Conservation (phyloP, 2,888 invertebrate species). For the Baronia brevicornis region DNA sequence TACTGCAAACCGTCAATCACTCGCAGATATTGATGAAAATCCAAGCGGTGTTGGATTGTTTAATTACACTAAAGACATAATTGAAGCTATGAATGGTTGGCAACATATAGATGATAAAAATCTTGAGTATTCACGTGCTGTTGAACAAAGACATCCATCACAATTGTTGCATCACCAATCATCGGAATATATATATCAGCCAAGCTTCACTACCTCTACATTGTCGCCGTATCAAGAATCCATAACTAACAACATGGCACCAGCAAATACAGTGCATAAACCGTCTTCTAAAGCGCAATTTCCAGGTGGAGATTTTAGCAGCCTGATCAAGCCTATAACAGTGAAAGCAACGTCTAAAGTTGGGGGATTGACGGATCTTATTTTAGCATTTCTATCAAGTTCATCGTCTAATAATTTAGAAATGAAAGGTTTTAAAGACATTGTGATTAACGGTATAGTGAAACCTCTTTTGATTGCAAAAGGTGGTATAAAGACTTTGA, state of each 20-base stretch:
- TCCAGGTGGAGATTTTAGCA: slow-evolving; percentile 17
- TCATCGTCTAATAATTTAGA: slow-evolving; percentile 36
- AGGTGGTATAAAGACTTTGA: slow-evolving; percentile 52
- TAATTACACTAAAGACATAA: no score
- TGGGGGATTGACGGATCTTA: slow-evolving; percentile 46
- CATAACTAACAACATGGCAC: slow-evolving; percentile 4
- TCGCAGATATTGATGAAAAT: background rate
- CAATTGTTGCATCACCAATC: slow-evolving; percentile 6
- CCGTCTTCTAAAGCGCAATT: slow-evolving; percentile 11
- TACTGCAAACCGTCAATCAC: slow-evolving; percentile 11
- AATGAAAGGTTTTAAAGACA: slow-evolving; percentile 48
- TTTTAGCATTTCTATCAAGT: slow-evolving; percentile 46
- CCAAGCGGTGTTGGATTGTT: no score
- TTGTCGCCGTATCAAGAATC: slow-evolving; percentile 1
- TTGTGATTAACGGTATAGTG: slow-evolving; percentile 53
- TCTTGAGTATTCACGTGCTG: no score
- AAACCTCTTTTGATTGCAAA: slow-evolving; percentile 51
- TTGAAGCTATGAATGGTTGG: no score
- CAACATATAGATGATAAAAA: no score
- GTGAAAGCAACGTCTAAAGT: slow-evolving; percentile 46
- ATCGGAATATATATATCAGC: slow-evolving; percentile 1
- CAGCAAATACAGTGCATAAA: slow-evolving; percentile 2
- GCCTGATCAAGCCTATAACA: slow-evolving; percentile 41
- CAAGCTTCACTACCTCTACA: slow-evolving; percentile 5
- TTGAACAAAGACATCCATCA: background rate